Evolutionary conservation across 1,140 invertebrate species (phyloP).

Genomic region (Drosophila obscura): DNA sequence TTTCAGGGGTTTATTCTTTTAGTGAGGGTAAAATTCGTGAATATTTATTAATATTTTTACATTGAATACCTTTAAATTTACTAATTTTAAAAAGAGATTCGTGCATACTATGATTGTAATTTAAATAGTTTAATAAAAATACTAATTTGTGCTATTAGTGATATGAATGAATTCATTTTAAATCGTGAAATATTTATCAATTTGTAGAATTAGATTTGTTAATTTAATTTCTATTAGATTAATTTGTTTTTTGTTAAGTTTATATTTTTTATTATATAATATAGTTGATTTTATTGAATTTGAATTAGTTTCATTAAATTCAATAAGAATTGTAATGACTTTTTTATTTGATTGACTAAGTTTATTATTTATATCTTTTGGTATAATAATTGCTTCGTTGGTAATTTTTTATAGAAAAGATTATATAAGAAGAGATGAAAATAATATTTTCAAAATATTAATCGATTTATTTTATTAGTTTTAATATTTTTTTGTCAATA

Average conservation of each 20-base stretch:
- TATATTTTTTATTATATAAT: conserved; percentile 84
- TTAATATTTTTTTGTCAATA: conserved; percentile 88
- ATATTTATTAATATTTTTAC: conserved; percentile 86
- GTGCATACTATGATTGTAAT: conserved; percentile 85
- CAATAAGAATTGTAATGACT: conserved; percentile 84
- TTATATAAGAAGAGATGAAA: conserved; percentile 86
- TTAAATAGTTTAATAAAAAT: conserved; percentile 87
- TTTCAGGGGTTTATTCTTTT: conserved; percentile 69
- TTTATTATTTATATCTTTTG: conserved; percentile 86
- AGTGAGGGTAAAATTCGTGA: conserved; percentile 84
- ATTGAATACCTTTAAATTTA: conserved; percentile 87
- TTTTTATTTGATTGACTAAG: conserved; percentile 86
- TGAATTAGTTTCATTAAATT: conserved; percentile 85
- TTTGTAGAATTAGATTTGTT: conserved; percentile 81
- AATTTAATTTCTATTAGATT: conserved; percentile 77
- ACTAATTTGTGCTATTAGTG: conserved; percentile 86
- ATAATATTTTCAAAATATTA: too few species aligned
- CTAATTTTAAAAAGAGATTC: conserved; percentile 85
- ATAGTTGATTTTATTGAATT: conserved; percentile 85
- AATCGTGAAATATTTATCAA: conserved; percentile 83
- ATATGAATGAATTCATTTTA: conserved; percentile 84
- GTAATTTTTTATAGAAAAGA: conserved; percentile 86
- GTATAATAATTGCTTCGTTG: conserved; percentile 87
- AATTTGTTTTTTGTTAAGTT: conserved; percentile 75
- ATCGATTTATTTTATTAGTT: conserved; percentile 86